These are phyloP conservation scores for Danio albolineatus DNA, from an alignment of 2,797 vertebrate genomes.

Conservation along the genomic window DNA sequence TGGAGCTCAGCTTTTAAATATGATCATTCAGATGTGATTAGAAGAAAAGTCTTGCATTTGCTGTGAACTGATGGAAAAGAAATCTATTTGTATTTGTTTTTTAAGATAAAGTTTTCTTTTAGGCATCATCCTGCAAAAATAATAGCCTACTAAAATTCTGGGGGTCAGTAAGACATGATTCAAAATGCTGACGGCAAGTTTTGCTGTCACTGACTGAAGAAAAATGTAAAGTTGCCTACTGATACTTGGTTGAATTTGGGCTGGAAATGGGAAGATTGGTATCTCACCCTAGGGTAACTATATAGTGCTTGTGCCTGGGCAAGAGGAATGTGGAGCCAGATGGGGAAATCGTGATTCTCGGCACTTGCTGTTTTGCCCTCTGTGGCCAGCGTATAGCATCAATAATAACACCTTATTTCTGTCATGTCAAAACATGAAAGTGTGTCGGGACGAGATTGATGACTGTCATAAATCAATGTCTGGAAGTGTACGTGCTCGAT, in stretches of 20 bases:
- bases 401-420: conserved; percentile 60
- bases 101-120: neutral
- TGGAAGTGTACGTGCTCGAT: conserved; percentile 38
- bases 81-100: neutral
- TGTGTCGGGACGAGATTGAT: conserved; percentile 58
- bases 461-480: conserved; percentile 63
- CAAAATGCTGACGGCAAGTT: conserved; percentile 31
- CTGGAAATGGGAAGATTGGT: conserved; percentile 16
- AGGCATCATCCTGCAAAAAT: neutral
- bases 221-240: neutral
- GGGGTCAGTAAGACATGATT: neutral
- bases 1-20: neutral
- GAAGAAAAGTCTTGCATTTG: neutral
- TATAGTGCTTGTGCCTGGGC: conserved; percentile 17
- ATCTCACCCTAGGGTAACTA: conserved; percentile 35
- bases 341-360: conserved; percentile 41
- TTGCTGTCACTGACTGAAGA: conserved; percentile 19
- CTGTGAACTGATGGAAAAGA: neutral
- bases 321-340: conserved; percentile 13
- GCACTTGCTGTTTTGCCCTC: conserved; percentile 40
- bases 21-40: neutral
- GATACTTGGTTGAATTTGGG: conserved; percentile 24
- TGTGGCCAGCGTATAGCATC: conserved; percentile 46
- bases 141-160: neutral
- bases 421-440: conserved; percentile 61